Evolutionary conservation across 2,888 invertebrate genomes (phyloP).

Genomic region (Tetramorium bicarinatum): DNA sequence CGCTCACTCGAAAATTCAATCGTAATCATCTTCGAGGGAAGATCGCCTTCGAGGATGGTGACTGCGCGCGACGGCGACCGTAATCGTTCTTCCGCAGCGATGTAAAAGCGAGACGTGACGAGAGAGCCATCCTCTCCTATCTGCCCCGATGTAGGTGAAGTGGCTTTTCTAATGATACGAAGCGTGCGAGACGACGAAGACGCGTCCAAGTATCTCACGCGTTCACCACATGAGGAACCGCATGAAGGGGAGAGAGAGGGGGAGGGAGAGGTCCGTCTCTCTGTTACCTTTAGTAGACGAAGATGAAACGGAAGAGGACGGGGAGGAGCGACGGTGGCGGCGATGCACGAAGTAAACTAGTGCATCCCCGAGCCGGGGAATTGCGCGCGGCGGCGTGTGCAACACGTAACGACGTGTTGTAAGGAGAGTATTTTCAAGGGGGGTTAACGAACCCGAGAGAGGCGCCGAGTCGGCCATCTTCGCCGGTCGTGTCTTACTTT

Average conservation of each 20-base stretch:
- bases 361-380: conserved; percentile 77
- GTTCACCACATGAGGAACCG: conserved; percentile 16
- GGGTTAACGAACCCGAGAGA: conserved; percentile 82
- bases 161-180: conserved; percentile 69
- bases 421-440: conserved; percentile 84
- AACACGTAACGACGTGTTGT: conserved; percentile 76
- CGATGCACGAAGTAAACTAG: conserved; percentile 81
- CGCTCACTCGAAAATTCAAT: conserved; percentile 3
- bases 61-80: conserved; percentile 32
- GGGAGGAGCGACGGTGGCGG: conserved; percentile 15
- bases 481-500: conserved; percentile 76
- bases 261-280: conserved; percentile 49
- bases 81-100: conserved; percentile 50
- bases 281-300: conserved; percentile 41
- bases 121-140: conserved; percentile 63
- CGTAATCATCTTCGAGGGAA: neutral
- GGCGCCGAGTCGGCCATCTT: conserved; percentile 68
- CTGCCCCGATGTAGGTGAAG: conserved; percentile 71
- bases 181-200: conserved; percentile 43
- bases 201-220: conserved; percentile 48
- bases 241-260: neutral
- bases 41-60: conserved; percentile 34
- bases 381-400: conserved; percentile 74
- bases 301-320: conserved; percentile 36
- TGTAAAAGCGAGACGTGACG: conserved; percentile 64